Conservation (phyloP, 2,888 invertebrate genomes). For the Ferrisia virgata region DNA sequence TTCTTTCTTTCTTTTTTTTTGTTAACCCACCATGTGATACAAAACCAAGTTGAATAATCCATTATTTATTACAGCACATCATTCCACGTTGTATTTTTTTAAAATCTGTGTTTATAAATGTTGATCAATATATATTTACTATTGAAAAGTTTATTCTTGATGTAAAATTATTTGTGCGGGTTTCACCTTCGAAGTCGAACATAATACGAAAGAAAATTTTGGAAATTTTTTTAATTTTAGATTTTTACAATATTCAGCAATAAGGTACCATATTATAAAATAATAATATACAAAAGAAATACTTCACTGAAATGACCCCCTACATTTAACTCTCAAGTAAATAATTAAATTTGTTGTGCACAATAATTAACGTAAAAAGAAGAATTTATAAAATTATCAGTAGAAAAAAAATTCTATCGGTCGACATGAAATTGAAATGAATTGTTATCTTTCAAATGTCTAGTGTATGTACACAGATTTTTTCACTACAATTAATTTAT, state of each 20-base stretch:
- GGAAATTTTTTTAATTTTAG: not conserved
- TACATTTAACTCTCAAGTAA: not conserved
- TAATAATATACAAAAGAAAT: not conserved
- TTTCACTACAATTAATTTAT: not conserved
- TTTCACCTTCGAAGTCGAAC: not conserved
- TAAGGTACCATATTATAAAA: not conserved
- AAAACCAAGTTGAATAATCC: not conserved
- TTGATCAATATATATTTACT: not conserved
- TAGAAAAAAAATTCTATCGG: not conserved
- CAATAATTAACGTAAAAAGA: not conserved
- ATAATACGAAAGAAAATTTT: not conserved
- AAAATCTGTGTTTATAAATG: not conserved
- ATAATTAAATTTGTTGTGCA: conserved; percentile 1
- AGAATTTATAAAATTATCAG: not conserved
- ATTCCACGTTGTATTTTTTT: not conserved
- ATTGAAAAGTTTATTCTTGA: not conserved
- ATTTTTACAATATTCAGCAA: not conserved
- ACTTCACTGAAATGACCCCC: not conserved
- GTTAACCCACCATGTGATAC: not conserved
- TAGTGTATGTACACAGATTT: not conserved
- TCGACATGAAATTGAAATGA: not conserved
- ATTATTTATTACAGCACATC: not conserved
- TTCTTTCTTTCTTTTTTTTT: not conserved
- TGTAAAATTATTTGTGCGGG: not conserved
- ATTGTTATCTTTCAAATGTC: not conserved